phyloP scores from a whole-genome alignment of 2,113 vertebrate genomes.

The Charadrius vociferus region DNA sequence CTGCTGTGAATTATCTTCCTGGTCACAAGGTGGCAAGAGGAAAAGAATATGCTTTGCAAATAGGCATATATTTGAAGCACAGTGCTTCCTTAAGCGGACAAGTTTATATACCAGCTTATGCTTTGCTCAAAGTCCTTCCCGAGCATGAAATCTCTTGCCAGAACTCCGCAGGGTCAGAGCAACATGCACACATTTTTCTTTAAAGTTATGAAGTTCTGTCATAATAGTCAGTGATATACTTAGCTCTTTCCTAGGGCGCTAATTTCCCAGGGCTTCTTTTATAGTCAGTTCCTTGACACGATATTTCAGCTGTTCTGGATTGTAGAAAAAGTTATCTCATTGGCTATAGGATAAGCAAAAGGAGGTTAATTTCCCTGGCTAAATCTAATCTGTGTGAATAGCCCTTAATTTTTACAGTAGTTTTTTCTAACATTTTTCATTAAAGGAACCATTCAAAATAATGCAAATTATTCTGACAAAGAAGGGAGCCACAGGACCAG shows the following conservation, averaged over 20 bases:
- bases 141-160: background rate
- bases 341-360: background rate
- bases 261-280: background rate
- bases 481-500: background rate
- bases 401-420: background rate
- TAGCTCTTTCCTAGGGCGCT: background rate
- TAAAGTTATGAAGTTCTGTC: background rate
- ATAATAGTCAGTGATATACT: background rate
- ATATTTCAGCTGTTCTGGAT: background rate
- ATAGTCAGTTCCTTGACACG: background rate
- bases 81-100: background rate
- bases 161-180: background rate
- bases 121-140: background rate
- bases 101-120: background rate
- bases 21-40: background rate
- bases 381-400: background rate
- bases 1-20: background rate
- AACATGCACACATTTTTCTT: background rate
- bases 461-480: background rate
- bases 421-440: background rate
- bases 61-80: background rate
- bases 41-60: background rate
- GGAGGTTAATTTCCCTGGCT: background rate
- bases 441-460: background rate
- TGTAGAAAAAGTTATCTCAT: background rate